Evolutionary conservation across 2,888 invertebrate species (phyloP).

Genomic region (Gnatocerus cornutus): DNA sequence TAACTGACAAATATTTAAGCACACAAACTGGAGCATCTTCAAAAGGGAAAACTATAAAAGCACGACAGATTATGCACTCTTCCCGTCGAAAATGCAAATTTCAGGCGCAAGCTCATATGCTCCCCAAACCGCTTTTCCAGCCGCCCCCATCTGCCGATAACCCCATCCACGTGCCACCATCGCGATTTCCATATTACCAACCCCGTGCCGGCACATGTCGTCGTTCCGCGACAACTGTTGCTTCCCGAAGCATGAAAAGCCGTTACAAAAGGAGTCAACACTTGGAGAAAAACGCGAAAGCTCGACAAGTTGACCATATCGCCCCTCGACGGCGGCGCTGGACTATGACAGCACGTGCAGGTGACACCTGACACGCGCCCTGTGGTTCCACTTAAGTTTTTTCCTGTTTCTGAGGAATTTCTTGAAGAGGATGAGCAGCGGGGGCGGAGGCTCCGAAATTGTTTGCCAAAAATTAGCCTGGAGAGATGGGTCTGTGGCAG

Average conservation of each 20-base stretch:
- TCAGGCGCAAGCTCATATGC: background rate
- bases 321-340: constrained; percentile 43
- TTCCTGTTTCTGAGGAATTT: background rate
- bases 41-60: too few relatives aligned
- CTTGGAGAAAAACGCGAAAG: constrained; percentile 56
- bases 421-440: background rate
- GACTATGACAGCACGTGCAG: constrained; percentile 44
- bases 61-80: too few relatives aligned
- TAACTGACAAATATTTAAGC: too few relatives aligned
- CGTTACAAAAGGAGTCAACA: constrained; percentile 55
- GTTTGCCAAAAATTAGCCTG: background rate
- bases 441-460: background rate
- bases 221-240: constrained; percentile 52
- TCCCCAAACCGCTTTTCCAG: background rate
- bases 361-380: constrained; percentile 47
- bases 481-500: background rate
- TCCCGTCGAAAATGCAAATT: too few relatives aligned
- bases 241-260: constrained; percentile 56
- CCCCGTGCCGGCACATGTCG: constrained; percentile 36
- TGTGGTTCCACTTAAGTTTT: constrained; percentile 15
- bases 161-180: constrained; percentile 2
- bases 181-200: constrained; percentile 19
- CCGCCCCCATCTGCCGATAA: constrained; percentile 1
- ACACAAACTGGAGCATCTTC: too few relatives aligned
- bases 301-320: constrained; percentile 56